These are phyloP conservation scores for Unio delphinus DNA, from an alignment of 2,888 invertebrate species.

Conservation along the genomic window DNA sequence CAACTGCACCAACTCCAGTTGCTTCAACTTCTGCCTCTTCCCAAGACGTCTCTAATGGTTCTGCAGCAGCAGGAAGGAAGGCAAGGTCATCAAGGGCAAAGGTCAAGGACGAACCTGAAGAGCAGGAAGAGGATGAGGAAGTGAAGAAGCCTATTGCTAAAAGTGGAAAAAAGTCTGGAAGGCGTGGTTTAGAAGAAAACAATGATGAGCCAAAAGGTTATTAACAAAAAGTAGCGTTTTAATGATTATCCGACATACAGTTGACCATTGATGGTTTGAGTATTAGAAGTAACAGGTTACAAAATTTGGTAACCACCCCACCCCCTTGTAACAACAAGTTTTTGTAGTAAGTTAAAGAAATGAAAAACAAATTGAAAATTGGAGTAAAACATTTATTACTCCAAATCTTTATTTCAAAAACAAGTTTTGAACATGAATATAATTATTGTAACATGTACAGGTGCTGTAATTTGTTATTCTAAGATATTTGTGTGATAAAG, in stretches of 20 bases:
- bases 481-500: not conserved
- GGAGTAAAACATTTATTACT: too few species aligned
- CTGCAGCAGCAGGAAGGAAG: slow-evolving; percentile 14
- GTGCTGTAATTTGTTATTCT: not conserved
- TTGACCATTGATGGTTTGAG: too few species aligned
- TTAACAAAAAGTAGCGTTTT: too few species aligned
- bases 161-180: slow-evolving; percentile 31
- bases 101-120: slow-evolving; percentile 35
- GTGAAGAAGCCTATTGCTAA: slow-evolving; percentile 28
- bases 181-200: slow-evolving; percentile 16
- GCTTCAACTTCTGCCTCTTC: slow-evolving; percentile 17
- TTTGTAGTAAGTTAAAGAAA: too few species aligned
- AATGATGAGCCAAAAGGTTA: slow-evolving; percentile 23
- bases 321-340: too few species aligned
- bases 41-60: slow-evolving; percentile 16
- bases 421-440: too few species aligned
- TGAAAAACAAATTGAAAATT: too few species aligned
- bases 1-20: slow-evolving; percentile 26
- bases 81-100: slow-evolving; percentile 28
- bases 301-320: too few species aligned
- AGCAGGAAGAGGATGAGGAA: slow-evolving; percentile 33
- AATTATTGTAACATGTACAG: not conserved
- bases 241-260: too few species aligned
- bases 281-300: too few species aligned
- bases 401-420: too few species aligned